Conservation (phyloP, 2,888 invertebrate genomes). For the Cephalotes varians region DNA sequence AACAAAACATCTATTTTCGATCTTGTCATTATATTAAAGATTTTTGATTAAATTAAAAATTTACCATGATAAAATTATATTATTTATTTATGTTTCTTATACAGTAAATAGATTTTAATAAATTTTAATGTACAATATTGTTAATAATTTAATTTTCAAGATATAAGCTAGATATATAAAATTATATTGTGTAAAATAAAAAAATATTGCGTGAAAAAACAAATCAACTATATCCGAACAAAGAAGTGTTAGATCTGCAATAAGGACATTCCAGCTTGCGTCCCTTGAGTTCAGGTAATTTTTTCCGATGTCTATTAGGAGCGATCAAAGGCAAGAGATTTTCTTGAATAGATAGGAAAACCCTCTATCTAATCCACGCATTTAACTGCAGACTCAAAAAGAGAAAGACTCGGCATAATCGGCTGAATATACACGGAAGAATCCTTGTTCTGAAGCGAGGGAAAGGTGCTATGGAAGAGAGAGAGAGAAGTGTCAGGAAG, state of each 20-base stretch:
- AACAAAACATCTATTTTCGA: not conserved
- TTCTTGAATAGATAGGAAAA: not conserved
- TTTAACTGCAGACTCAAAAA: not conserved
- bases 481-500: conserved; percentile 72
- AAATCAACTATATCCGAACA: not conserved
- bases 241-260: not conserved
- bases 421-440: conserved; percentile 14
- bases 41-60: not conserved
- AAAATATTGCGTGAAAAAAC: not conserved
- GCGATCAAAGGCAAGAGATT: not conserved
- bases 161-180: not conserved
- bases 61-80: not conserved
- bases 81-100: not conserved
- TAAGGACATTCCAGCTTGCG: not conserved
- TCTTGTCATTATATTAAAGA: no score
- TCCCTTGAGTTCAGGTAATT: not conserved
- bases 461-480: conserved; percentile 55
- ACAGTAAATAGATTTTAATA: not conserved
- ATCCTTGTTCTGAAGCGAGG: conserved; percentile 60
- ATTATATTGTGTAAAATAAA: not conserved
- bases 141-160: conserved; percentile 3
- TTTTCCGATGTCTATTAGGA: not conserved
- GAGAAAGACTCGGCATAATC: no score
- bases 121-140: not conserved
- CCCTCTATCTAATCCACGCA: no score